Percentiles rank a stretch among this genome's conserved stretches.
Evolutionary conservation across 2,888 invertebrate species (phyloP).

Genomic region (Quadriops clusia): DNA sequence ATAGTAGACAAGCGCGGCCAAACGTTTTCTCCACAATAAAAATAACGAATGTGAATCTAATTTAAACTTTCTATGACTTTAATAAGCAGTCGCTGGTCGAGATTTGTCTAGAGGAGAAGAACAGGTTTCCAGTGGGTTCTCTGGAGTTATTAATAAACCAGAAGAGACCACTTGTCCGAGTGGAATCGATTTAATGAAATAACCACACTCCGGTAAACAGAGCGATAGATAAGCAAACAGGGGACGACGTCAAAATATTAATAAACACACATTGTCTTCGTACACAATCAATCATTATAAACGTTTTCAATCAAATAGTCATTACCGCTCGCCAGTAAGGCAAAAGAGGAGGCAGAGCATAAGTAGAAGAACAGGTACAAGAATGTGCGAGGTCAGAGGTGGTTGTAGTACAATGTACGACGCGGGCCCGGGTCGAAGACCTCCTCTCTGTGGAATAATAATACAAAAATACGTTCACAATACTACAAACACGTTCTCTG

Average conservation of each 20-base stretch:
- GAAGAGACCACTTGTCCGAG: constrained; percentile 8
- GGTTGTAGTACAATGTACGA: constrained; percentile 34
- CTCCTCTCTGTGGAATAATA: too few species aligned
- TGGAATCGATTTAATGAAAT: constrained; percentile 9
- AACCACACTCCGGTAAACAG: constrained; percentile 8
- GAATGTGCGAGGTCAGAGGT: constrained; percentile 39
- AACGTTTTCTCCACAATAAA: too few species aligned
- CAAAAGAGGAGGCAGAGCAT: constrained; percentile 2
- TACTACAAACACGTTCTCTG: too few species aligned
- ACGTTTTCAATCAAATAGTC: constrained; percentile 21
- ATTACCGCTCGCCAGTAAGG: constrained; percentile 12
- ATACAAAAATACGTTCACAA: too few species aligned
- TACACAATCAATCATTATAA: constrained; percentile 21
- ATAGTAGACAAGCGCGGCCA: too few species aligned
- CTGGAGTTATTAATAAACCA: too few species aligned
- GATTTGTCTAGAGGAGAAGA: too few species aligned
- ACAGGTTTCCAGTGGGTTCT: too few species aligned
- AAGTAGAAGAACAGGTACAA: constrained; percentile 30
- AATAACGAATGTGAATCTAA: too few species aligned
- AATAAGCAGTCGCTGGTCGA: too few species aligned
- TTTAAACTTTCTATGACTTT: too few species aligned
- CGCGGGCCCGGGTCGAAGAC: constrained; percentile 33
- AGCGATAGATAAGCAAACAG: constrained; percentile 5
- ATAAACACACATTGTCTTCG: constrained; percentile 6
- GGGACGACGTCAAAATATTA: constrained; percentile 1